A percentile compares a stretch with the other conserved stretches of the same genome.
Evolutionary conservation across 2,113 vertebrate genomes (phyloP).

Genomic region (Numida meleagris): DNA sequence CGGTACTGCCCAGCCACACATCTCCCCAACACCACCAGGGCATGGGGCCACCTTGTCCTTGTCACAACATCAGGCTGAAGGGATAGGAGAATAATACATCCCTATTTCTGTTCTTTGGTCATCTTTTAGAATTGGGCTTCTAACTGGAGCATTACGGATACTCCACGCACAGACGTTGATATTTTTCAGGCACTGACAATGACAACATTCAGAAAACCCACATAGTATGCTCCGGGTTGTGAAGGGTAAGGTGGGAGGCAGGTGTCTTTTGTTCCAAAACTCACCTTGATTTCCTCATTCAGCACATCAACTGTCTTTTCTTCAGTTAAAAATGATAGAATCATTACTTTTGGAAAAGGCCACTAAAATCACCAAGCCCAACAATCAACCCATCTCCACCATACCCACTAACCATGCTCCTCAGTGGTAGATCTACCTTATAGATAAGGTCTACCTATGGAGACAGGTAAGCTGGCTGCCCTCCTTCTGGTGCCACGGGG

Average conservation of each 20-base stretch:
- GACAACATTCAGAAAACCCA: background rate
- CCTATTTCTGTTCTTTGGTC: background rate
- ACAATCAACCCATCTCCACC: too few relatives aligned
- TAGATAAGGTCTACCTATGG: too few relatives aligned
- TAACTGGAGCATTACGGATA: background rate
- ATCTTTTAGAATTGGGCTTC: background rate
- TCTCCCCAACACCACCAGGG: constrained; percentile 24
- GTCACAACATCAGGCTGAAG: constrained; percentile 22
- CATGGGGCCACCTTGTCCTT: constrained; percentile 4
- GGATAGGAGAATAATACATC: background rate
- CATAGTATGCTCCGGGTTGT: background rate
- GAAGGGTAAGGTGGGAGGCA: background rate
- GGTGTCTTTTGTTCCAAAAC: background rate
- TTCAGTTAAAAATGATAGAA: background rate
- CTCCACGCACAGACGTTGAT: background rate
- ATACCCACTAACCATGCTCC: too few relatives aligned
- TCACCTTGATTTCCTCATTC: background rate
- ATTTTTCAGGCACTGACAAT: background rate
- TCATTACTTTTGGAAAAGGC: too few relatives aligned
- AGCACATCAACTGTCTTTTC: background rate
- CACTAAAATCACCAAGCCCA: too few relatives aligned
- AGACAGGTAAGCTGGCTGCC: too few relatives aligned
- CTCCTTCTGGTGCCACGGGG: background rate
- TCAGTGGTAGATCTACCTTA: too few relatives aligned
- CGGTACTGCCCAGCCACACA: background rate